Conservation (phyloP, 2,113 vertebrate genomes). For the Daphoenositta chrysoptera region DNA sequence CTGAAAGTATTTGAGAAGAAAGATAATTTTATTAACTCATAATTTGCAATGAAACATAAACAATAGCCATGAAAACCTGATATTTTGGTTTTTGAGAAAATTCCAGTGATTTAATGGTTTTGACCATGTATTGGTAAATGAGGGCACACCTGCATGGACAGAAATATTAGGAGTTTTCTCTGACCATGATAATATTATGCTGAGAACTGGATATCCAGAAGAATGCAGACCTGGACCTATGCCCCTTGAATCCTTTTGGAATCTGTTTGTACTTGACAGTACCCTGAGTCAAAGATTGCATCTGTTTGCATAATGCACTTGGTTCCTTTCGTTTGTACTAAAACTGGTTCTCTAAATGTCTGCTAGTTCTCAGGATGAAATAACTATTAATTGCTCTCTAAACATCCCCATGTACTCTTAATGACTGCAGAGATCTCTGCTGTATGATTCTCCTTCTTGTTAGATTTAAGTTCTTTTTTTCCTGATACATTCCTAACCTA, state of each 20-base stretch:
- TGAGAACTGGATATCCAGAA: not conserved
- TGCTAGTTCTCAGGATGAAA: not conserved
- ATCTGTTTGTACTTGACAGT: not conserved
- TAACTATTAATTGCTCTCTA: not conserved
- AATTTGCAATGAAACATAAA: not conserved
- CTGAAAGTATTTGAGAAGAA: not conserved
- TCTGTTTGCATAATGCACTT: rapidly evolving
- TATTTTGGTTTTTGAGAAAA: not conserved
- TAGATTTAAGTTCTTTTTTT: not conserved
- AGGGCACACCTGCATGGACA: no score
- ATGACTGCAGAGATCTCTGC: not conserved
- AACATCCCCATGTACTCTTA: not conserved
- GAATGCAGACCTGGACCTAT: not conserved
- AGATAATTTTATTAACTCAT: not conserved
- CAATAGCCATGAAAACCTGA: not conserved
- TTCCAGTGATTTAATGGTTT: not conserved
- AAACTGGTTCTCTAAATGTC: not conserved
- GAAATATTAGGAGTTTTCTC: not conserved
- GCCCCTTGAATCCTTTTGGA: rapidly evolving
- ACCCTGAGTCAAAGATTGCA: not conserved
- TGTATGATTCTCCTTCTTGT: not conserved
- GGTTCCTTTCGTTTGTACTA: not conserved
- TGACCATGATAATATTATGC: rapidly evolving
- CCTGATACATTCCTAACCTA: not conserved
- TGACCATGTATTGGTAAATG: not conserved